Base-by-base conservation (phyloP, 2,797 vertebrate species). In the Lithobates sylvaticus region DNA sequence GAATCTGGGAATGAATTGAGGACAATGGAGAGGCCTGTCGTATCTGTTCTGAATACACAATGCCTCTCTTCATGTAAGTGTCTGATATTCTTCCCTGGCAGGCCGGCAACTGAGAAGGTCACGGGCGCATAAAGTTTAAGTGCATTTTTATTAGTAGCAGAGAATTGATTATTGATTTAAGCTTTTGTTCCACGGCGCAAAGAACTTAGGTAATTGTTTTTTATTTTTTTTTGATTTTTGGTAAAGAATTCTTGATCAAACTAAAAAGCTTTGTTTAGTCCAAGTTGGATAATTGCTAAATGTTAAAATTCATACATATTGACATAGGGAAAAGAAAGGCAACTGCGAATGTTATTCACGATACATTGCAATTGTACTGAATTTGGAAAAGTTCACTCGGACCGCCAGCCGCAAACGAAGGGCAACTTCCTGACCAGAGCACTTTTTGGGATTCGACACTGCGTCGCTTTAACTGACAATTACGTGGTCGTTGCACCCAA, bases 121-220 rank as follows among this genome's bases (percentile, higher is more conserved):
- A 86, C 65, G 9, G 21, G 64, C 71, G 13, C 78, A 54, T 69
- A 86, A 80, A 86, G 71, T 86, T 70, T 86, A 86, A 81, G 78
- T 78, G 7, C 47, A 68, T 86, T 80, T 86, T 81, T 86, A 86
- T 81, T 81, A 81, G 71, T 27, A n/a, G 58, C 71, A 16, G 58
- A 27, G 27, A 76, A 86, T 81, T 76, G 84, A 86, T 86, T 86
- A 86, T 86, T 81, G 78, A 86, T 80, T 85, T 74, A 39, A 23
- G 47, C 84, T 76, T 78, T 81, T 42, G 18, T 54, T 26, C 23
- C 50, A 32, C n/a, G 54, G 64, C 78, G 10, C 71, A 81, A 65
- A 27, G n/a, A 76, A 23, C 39, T 29, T 86, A 27, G 58, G 54
- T 16, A 65, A 77, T 81, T 74, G 61, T 5, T 36, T 76, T 87